A percentile compares a stretch with the other conserved stretches of the same genome.
phyloP scores from a whole-genome alignment of 1,140 invertebrate genomes.

The Pemphigus obesinymphae region DNA sequence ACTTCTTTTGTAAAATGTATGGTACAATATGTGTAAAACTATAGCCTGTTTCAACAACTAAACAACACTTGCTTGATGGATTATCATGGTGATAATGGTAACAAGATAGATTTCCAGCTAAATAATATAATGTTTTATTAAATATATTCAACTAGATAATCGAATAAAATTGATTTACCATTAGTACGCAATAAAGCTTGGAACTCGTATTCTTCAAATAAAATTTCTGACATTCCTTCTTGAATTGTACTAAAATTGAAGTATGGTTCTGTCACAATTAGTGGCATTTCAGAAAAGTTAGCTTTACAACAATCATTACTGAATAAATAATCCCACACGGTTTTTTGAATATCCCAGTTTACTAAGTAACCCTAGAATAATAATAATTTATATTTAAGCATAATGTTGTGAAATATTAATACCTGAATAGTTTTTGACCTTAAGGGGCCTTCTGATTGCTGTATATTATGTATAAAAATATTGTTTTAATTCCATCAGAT shows the following conservation, averaged over 20 bases:
- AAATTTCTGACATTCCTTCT: constrained; percentile 89
- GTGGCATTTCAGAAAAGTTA: constrained; percentile 68
- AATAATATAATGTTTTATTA: constrained; percentile 27
- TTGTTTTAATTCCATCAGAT: too few species aligned
- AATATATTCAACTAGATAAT: background rate
- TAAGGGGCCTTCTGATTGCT: too few species aligned
- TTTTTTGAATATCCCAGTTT: constrained; percentile 94
- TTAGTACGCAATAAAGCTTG: constrained; percentile 77
- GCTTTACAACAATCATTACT: constrained; percentile 80
- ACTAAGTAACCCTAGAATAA: constrained; percentile 73
- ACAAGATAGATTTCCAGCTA: constrained; percentile 55
- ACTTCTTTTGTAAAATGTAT: constrained; percentile 83
- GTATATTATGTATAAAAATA: too few species aligned
- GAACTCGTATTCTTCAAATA: constrained; percentile 97
- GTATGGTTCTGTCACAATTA: constrained; percentile 90
- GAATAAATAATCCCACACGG: constrained; percentile 94
- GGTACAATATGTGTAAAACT: constrained; percentile 95
- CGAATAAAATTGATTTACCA: constrained; percentile 52
- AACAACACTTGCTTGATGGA: constrained; percentile 62
- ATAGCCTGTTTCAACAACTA: constrained; percentile 90
- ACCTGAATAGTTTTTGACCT: too few species aligned
- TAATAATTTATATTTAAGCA: background rate
- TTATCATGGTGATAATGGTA: constrained; percentile 56
- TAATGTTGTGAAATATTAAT: too few species aligned
- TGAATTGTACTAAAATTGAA: constrained; percentile 91